Base-by-base conservation (phyloP, 2,888 invertebrate genomes). In the Lycia hirtaria region DNA sequence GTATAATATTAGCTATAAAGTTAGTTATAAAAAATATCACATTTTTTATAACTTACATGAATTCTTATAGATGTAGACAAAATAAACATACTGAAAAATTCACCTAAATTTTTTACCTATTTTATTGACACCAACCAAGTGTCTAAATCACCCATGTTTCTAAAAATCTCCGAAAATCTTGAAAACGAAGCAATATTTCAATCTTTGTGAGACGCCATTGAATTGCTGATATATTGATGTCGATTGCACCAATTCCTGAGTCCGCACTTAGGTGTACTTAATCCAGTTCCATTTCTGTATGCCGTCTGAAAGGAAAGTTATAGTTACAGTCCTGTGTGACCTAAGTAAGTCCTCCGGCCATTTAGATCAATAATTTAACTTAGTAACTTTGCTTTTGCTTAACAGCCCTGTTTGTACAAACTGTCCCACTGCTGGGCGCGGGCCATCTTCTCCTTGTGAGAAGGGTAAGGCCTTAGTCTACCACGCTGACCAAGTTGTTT, bases 181-280 rank as follows among this genome's bases (percentile, higher is more conserved):
- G 48, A 55, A 49, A 49, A 54, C 26, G 37, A 22, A 26, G 41
- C 32, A 38, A 61, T 59, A 61, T 60, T 52, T 65, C 60, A 61
- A 63, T 59, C 58, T 40, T 56, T 53, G 47, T 47, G 28, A 32
- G 40, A 24, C 48, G 33, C 26, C 15, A 41, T 43, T 47, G 58
- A 59, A 59, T 57, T 52, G 45, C 38, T 52, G 49, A 61, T 54
- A 41, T 54, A 62, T 60, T 30, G 44, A 35, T 37, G 38, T 35
- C 43, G 17, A 50, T 52, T 58, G 55, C 60, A 57, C 19, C 54
- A 44, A 57, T 54, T 61, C 37, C 54, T 30, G 35, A 22, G 41
- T 14, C 45, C 37, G 41, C 44, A 52, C 45, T 55, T 40, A 47
- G 19, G 20, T 40, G 20, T 33, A 26, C 26, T 12, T 49, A 37